phyloP scores from a whole-genome alignment of 2,888 invertebrate genomes.

The Celastrina argiolus region DNA sequence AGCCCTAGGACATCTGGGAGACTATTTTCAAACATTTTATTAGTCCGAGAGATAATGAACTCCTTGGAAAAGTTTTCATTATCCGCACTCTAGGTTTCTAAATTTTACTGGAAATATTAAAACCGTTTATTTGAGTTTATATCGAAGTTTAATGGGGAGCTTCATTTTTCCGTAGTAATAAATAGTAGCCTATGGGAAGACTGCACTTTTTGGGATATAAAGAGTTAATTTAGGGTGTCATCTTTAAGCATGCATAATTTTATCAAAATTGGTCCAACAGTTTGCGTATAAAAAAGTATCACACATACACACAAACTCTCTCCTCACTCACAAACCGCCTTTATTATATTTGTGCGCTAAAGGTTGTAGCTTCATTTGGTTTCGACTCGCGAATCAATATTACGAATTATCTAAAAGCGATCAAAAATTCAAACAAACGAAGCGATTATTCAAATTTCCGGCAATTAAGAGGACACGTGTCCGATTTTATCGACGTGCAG shows the following conservation, averaged over 20 bases:
- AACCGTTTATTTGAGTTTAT: background rate
- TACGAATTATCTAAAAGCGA: constrained; percentile 28
- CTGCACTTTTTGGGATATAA: too few species aligned
- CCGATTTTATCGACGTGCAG: constrained; percentile 52
- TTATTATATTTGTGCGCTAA: too few species aligned
- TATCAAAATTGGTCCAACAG: too few species aligned
- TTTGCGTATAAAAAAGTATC: too few species aligned
- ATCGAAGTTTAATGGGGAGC: too few species aligned
- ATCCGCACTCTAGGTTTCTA: background rate
- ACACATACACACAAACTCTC: too few species aligned
- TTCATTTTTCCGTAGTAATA: too few species aligned
- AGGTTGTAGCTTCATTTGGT: background rate
- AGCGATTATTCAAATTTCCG: constrained; percentile 60
- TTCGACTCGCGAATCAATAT: background rate
- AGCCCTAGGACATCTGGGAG: constrained; percentile 9
- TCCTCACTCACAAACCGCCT: too few species aligned
- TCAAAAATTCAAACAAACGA: constrained; percentile 41
- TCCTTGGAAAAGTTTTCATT: background rate
- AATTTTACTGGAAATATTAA: background rate
- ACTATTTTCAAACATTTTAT: constrained; percentile 19
- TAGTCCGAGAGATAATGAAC: constrained; percentile 8
- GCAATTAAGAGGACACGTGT: constrained; percentile 53
- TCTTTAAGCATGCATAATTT: too few species aligned
- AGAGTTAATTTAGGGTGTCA: too few species aligned
- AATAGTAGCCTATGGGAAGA: too few species aligned